A percentile compares a stretch with the other conserved stretches of the same genome.
phyloP scores from a whole-genome alignment of 2,888 invertebrate genomes.

The Bombylius discolor region DNA sequence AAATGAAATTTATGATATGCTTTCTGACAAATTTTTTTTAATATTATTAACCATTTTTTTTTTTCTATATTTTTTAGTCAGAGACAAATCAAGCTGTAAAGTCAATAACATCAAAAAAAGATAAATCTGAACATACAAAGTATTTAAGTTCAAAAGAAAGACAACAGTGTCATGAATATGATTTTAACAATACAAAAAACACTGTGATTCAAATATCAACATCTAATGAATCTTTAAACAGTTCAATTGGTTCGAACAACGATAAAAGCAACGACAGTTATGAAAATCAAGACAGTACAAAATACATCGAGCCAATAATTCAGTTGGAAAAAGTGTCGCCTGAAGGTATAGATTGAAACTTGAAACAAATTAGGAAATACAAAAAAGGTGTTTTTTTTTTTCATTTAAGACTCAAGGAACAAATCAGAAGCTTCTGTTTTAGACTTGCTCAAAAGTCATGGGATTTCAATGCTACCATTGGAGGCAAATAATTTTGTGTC shows the following conservation, averaged over 20 bases:
- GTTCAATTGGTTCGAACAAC: too few relatives aligned
- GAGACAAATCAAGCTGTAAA: constrained; percentile 35
- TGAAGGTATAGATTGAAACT: not conserved
- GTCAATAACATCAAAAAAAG: constrained; percentile 22
- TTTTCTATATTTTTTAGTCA: constrained; percentile 21
- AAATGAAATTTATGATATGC: not conserved
- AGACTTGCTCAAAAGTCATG: constrained; percentile 67
- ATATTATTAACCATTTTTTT: not conserved
- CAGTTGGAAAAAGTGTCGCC: constrained; percentile 8
- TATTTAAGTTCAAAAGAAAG: too few relatives aligned
- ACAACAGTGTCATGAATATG: too few relatives aligned
- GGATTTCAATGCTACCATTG: constrained; percentile 68
- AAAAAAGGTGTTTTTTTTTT: not conserved
- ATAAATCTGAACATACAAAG: not conserved
- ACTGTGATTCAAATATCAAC: too few relatives aligned
- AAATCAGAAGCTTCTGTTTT: constrained; percentile 29
- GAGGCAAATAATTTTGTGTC: constrained; percentile 52
- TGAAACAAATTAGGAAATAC: too few relatives aligned
- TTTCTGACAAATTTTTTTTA: not conserved
- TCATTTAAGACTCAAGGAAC: constrained; percentile 19
- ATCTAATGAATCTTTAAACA: too few relatives aligned
- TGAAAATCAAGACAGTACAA: constrained; percentile 2
- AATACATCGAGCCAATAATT: constrained; percentile 11
- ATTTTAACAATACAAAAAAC: too few relatives aligned
- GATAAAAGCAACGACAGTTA: not conserved